Percentiles rank a stretch among this genome's conserved stretches.
phyloP scores from a whole-genome alignment of 1,140 invertebrate genomes.

The Zaprionus kolodkinae region DNA sequence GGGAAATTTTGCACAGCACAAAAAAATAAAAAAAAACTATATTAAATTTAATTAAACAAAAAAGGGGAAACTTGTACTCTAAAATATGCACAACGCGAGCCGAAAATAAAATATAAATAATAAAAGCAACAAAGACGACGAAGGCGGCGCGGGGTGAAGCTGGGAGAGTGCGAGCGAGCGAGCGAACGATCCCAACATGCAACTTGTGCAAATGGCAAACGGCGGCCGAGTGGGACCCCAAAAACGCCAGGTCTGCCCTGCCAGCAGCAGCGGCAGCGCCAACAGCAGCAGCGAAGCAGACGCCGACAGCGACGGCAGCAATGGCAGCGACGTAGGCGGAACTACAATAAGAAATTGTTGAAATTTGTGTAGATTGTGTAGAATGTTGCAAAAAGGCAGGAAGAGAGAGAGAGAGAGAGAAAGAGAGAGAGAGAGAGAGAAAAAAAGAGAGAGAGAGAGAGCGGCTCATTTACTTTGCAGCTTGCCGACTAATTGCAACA shows the following conservation, averaged over 20 bases:
- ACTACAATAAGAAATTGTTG: constrained; percentile 44
- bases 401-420: no score
- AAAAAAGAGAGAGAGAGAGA: no score
- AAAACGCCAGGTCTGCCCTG: constrained; percentile 27
- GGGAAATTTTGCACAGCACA: constrained; percentile 34
- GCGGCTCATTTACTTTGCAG: constrained; percentile 36
- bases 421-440: no score
- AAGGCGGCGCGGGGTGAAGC: constrained; percentile 10
- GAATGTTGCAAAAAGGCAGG: constrained; percentile 3
- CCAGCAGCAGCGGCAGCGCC: constrained; percentile 15
- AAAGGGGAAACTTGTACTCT: constrained; percentile 20
- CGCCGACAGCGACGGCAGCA: not conserved
- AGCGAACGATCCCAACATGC: constrained; percentile 54
- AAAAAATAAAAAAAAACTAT: constrained; percentile 15
- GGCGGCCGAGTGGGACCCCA: constrained; percentile 45
- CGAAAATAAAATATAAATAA: constrained; percentile 52
- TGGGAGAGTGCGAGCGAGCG: not conserved
- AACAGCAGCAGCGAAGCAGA: not conserved
- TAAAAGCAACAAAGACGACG: not conserved
- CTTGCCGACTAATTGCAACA: constrained; percentile 29
- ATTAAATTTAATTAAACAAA: not conserved
- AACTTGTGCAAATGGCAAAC: constrained; percentile 76
- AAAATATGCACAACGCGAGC: constrained; percentile 59
- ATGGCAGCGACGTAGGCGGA: constrained; percentile 36
- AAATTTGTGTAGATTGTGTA: constrained; percentile 17